A percentile compares a stretch with the other conserved stretches of the same genome.
These are phyloP conservation scores for Aphis craccivora DNA, from an alignment of 1,140 invertebrate genomes.

Conservation along the genomic window DNA sequence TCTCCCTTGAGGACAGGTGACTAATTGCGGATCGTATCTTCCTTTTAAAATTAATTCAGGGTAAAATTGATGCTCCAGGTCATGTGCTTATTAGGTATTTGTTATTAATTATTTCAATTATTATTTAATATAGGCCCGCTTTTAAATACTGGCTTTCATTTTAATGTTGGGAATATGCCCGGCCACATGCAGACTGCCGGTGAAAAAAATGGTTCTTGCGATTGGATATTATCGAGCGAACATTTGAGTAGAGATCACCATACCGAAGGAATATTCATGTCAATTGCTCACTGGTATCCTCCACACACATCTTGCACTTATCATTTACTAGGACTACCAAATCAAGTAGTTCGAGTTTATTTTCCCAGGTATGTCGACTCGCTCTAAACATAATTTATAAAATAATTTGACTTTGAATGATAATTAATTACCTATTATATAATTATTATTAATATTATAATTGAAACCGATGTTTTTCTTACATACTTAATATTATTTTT, in stretches of 20 bases:
- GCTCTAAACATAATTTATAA: not conserved
- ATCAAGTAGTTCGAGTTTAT: conserved; percentile 85
- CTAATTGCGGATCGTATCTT: no score
- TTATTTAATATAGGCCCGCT: conserved; percentile 71
- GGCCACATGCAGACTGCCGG: conserved; percentile 87
- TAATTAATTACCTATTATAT: not conserved
- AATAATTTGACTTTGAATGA: not conserved
- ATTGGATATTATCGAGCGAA: conserved; percentile 84
- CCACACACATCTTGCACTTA: conserved; percentile 90
- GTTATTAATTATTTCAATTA: not conserved
- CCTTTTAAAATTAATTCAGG: no score
- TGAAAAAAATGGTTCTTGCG: conserved; percentile 81
- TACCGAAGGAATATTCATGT: conserved; percentile 86
- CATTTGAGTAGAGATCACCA: conserved; percentile 77
- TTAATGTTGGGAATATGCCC: conserved; percentile 92
- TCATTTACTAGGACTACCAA: conserved; percentile 80
- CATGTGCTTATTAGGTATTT: no score
- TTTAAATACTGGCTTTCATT: conserved; percentile 90
- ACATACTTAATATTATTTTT: not conserved
- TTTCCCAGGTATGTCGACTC: conserved; percentile 75
- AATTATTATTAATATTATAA: no score
- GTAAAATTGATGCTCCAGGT: no score
- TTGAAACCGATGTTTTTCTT: not conserved
- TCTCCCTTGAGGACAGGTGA: no score
- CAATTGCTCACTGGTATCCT: conserved; percentile 91